Evolutionary conservation across 2,888 invertebrate genomes (phyloP), one percentile per base, ranked within the genome.

Genomic region (Aporophyla nigra): DNA sequence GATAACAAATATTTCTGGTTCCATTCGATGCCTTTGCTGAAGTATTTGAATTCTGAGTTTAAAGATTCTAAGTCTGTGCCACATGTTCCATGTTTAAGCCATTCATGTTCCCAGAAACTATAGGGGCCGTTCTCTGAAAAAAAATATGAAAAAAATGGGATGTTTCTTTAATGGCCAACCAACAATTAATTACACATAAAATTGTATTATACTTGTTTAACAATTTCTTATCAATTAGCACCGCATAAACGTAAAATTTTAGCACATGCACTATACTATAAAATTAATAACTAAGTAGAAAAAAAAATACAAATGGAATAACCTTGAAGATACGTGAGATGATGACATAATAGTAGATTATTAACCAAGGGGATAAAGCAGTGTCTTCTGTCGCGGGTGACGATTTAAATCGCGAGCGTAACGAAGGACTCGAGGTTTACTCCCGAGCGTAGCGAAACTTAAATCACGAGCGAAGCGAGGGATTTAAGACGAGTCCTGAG

Each of bases 101-200:
- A 77, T 63, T 77, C 77, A 14, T 79, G 79, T 5, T 12, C 21
- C 79, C 77, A 77, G 79, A 77, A 77, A 0, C 12, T 24, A 7
- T 68, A 62, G 5, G 1, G 27, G 0, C 49, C 40, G 24, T 7
- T 40, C 16, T 49, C 68, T 76, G 77, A 21, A 76, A 56, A 14
- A 14, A 24, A 2, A 5, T 56, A 54, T n/a, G n/a, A n/a, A 54
- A 53, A 21, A 53, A 54, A n/a, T 54, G 9, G 54, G 12, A 5
- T 24, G 14, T 56, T n/a, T 54, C 14, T 24, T 24, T 5, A 56
- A 24, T 24, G 24, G 14, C 6, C 14, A 24, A 56, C 24, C 12
- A 56, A 56, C 6, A 24, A 56, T 56, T n/a, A 24, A 24, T 56
- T 56, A 24, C 56, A 14, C 2, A 14, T 24, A 14, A 56, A 14